These are phyloP conservation scores for Caenorhabditis japonica DNA, from an alignment of 2,888 invertebrate species.

Conservation along the genomic window DNA sequence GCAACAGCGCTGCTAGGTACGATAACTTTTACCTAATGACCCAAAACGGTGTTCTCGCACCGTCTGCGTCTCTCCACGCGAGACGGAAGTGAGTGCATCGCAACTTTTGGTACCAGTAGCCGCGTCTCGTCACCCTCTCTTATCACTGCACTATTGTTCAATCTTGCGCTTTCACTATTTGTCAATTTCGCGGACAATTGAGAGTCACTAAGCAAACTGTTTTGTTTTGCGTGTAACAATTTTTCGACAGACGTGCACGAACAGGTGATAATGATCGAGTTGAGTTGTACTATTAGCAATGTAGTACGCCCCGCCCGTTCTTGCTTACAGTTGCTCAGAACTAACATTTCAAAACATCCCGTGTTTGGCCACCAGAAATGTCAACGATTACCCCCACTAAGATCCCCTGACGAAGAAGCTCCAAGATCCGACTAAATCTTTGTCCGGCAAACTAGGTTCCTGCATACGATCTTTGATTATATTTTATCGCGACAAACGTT, in stretches of 20 bases:
- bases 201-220: conserved; percentile 41
- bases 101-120: conserved; percentile 48
- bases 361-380: no score
- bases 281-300: no score
- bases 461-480: no score
- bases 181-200: conserved; percentile 7
- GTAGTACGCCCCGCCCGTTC: no score
- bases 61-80: conserved; percentile 30
- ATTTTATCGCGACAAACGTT: no score
- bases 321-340: no score
- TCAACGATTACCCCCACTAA: no score
- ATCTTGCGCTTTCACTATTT: conserved; percentile 2
- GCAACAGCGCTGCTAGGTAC: conserved; percentile 43
- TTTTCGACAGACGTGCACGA: conserved; percentile 19
- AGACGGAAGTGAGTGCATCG: conserved; percentile 42
- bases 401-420: no score
- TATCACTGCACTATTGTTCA: conserved; percentile 4
- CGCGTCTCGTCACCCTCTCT: conserved; percentile 22
- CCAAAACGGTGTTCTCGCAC: conserved; percentile 30
- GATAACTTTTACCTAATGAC: conserved; percentile 52
- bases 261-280: conserved; percentile 21
- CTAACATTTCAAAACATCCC: no score
- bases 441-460: no score
- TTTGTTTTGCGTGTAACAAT: conserved; percentile 23
- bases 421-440: no score